Conservation (phyloP, 2,113 vertebrate species). For the Aspidoscelis tigris region DNA sequence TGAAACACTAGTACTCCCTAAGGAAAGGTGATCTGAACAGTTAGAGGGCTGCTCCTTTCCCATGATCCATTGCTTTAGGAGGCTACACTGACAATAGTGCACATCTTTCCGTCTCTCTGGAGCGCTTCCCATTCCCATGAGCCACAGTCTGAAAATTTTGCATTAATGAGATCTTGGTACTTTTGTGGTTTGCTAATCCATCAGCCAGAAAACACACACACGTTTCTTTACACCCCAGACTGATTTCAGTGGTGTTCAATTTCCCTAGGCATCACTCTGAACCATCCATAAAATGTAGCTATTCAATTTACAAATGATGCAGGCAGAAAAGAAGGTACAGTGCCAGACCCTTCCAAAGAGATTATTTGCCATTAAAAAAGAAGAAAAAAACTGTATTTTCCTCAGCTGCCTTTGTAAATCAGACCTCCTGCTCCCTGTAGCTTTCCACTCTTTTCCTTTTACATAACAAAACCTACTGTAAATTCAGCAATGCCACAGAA, state of each 20-base stretch:
- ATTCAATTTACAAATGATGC: slow-evolving; percentile 53
- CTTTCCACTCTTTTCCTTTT: slow-evolving; percentile 45
- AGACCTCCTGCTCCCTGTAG: slow-evolving; percentile 55
- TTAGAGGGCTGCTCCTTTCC: slow-evolving; percentile 30
- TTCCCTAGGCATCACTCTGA: slow-evolving; percentile 48
- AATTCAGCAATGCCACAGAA: slow-evolving; percentile 59
- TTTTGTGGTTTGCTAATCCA: slow-evolving; percentile 60
- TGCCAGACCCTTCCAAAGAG: slow-evolving; percentile 43
- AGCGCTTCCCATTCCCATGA: slow-evolving; percentile 35
- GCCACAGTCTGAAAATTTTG: slow-evolving; percentile 48
- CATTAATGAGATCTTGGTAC: slow-evolving; percentile 47
- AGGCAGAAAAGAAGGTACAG: slow-evolving; percentile 53
- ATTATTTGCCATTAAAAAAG: slow-evolving; percentile 63
- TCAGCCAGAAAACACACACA: slow-evolving; percentile 43
- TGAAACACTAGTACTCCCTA: slow-evolving; percentile 31
- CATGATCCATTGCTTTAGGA: slow-evolving; percentile 31
- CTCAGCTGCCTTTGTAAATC: slow-evolving; percentile 60
- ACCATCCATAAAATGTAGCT: slow-evolving; percentile 43
- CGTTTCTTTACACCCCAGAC: slow-evolving; percentile 49
- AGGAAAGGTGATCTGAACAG: slow-evolving; percentile 34
- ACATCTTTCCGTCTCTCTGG: slow-evolving; percentile 28
- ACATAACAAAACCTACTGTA: slow-evolving; percentile 62
- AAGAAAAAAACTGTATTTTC: slow-evolving; percentile 61
- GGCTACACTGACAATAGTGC: background rate
- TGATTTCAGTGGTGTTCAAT: slow-evolving; percentile 43